Evolutionary conservation across 2,888 invertebrate species (phyloP).

Genomic region (Leptinotarsa peninsularis): DNA sequence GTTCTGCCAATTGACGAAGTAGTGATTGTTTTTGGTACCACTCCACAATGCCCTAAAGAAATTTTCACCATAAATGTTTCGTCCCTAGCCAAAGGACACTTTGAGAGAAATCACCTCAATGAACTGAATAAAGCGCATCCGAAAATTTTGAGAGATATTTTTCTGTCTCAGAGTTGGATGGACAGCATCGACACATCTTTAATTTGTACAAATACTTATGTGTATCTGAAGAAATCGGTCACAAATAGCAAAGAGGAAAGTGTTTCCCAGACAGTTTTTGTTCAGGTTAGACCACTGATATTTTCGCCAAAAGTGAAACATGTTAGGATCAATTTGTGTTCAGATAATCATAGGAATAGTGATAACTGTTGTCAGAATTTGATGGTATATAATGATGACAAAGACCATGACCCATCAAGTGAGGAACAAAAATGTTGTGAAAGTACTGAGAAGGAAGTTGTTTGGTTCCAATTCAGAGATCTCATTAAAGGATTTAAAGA

Average conservation of each 20-base stretch:
- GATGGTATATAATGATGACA: conserved; percentile 55
- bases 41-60: conserved; percentile 57
- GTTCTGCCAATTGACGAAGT: conserved; percentile 54
- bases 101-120: conserved; percentile 57
- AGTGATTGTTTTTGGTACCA: conserved; percentile 58
- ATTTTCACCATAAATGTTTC: conserved; percentile 55
- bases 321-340: conserved; percentile 55
- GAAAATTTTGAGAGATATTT: conserved; percentile 58
- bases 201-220: conserved; percentile 55
- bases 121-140: conserved; percentile 54
- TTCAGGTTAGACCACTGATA: conserved; percentile 55
- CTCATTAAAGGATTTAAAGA: conserved; percentile 73
- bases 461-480: conserved; percentile 71
- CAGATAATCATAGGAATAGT: conserved; percentile 43
- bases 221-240: conserved; percentile 50
- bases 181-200: conserved; percentile 50
- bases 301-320: conserved; percentile 53
- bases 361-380: conserved; percentile 59
- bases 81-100: conserved; percentile 52
- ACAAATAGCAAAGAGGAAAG: conserved; percentile 9
- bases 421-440: conserved; percentile 22
- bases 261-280: conserved; percentile 61
- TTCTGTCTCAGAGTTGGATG: conserved; percentile 56
- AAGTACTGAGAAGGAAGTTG: conserved; percentile 41
- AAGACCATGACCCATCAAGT: conserved; percentile 17